These are phyloP conservation scores for Lacerta bilineata DNA, from an alignment of 2,797 vertebrate species.

Conservation along the genomic window DNA sequence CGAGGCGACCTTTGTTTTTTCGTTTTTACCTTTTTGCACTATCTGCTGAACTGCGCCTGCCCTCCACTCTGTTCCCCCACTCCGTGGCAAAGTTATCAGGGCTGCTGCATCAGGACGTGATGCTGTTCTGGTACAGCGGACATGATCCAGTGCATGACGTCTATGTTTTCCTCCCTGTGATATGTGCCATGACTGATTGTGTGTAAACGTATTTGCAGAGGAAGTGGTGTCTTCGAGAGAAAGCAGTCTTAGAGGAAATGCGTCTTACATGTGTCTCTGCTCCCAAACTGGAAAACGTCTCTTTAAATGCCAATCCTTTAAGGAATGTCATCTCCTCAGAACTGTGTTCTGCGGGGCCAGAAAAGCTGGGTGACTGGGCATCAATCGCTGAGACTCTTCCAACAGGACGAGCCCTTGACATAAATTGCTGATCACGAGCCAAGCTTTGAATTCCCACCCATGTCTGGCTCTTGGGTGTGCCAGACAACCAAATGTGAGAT, in stretches of 20 bases:
- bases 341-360: neutral
- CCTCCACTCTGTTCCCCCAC: neutral
- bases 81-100: slow-evolving; percentile 55
- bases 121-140: slow-evolving; percentile 18
- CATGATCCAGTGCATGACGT: slow-evolving; percentile 5
- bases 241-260: neutral
- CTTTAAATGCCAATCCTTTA: neutral
- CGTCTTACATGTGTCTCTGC: neutral
- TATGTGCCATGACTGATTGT: neutral
- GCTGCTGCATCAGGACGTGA: slow-evolving; percentile 58
- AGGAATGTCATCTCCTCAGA: neutral
- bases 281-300: neutral
- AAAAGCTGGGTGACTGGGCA: neutral
- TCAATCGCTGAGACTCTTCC: neutral
- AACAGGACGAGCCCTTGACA: neutral
- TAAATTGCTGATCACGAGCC: slow-evolving; percentile 42
- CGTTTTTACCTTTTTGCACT: slow-evolving; percentile 59
- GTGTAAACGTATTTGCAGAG: neutral
- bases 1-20: slow-evolving; percentile 9
- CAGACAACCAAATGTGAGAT: slow-evolving; percentile 60
- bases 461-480: slow-evolving; percentile 55
- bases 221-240: neutral
- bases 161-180: neutral
- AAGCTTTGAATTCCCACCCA: slow-evolving; percentile 45
- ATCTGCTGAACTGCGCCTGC: slow-evolving; percentile 35